Percentiles rank a stretch among this genome's conserved stretches.
phyloP scores from a whole-genome alignment of 2,888 invertebrate genomes.

The Notodonta dromedarius region DNA sequence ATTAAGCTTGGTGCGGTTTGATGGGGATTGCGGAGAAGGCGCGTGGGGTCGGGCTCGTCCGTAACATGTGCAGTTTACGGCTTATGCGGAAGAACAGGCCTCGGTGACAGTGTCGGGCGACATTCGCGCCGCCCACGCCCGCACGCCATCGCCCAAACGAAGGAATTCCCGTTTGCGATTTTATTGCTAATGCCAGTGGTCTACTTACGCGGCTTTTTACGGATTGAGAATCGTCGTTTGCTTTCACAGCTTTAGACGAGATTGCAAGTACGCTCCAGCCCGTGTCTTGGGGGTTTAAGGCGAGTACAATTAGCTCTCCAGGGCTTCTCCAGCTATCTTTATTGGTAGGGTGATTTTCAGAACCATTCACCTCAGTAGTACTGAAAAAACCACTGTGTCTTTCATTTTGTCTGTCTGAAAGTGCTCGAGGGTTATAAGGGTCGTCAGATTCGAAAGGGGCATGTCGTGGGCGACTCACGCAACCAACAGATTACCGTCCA shows the following conservation, averaged over 20 bases:
- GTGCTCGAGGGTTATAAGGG: too few species aligned
- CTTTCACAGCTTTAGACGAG: not conserved
- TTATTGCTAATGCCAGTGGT: conserved; percentile 50
- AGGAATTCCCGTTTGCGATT: conserved; percentile 47
- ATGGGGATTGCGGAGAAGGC: conserved; percentile 19
- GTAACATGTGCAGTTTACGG: conserved; percentile 70
- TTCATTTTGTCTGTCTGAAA: too few species aligned
- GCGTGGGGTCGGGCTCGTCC: conserved; percentile 47
- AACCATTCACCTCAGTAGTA: too few species aligned
- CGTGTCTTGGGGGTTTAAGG: not conserved
- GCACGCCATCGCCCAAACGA: conserved; percentile 30
- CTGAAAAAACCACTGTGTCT: too few species aligned
- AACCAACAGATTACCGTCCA: conserved; percentile 42
- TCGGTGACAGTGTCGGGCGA: conserved; percentile 39
- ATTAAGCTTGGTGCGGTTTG: conserved; percentile 20
- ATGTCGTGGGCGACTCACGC: too few species aligned
- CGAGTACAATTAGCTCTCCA: too few species aligned
- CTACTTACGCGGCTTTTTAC: conserved; percentile 22
- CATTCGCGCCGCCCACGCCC: conserved; percentile 28
- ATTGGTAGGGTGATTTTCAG: too few species aligned
- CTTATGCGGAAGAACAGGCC: conserved; percentile 45
- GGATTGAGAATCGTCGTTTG: not conserved
- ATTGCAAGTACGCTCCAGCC: not conserved
- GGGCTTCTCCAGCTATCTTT: too few species aligned
- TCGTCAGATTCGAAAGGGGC: too few species aligned